phyloP scores from a whole-genome alignment of 2,797 vertebrate genomes.

The Alcedo atthis region DNA sequence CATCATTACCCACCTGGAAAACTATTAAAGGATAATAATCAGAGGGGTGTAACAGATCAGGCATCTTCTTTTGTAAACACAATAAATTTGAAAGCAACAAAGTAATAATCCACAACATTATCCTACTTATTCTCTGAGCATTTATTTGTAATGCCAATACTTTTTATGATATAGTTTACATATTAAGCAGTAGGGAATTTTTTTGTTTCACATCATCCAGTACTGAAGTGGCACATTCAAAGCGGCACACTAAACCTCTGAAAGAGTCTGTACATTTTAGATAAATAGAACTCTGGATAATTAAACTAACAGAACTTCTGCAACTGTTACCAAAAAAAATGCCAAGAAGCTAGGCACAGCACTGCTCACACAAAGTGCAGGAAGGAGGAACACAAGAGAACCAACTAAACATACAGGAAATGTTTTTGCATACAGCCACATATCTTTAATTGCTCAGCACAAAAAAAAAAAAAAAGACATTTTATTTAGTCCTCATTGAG shows the following conservation, averaged over 20 bases:
- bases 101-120: conserved; percentile 20
- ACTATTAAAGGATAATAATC: too few relatives aligned
- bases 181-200: conserved; percentile 79
- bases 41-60: too few relatives aligned
- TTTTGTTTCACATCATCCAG: conserved; percentile 76
- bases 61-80: not conserved
- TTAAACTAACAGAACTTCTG: conserved; percentile 75
- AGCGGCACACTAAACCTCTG: conserved; percentile 77
- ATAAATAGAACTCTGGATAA: conserved; percentile 83
- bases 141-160: conserved; percentile 83
- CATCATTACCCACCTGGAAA: too few relatives aligned
- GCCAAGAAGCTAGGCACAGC: conserved; percentile 82
- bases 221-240: conserved; percentile 77
- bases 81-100: not conserved
- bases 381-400: conserved; percentile 48
- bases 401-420: conserved; percentile 39
- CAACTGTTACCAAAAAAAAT: conserved; percentile 87
- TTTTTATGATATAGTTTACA: conserved; percentile 77
- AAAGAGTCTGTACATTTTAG: conserved; percentile 79
- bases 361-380: conserved; percentile 86
- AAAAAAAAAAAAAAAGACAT: conserved; percentile 76
- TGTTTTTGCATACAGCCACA: conserved; percentile 73
- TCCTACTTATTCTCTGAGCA: conserved; percentile 70
- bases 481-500: conserved; percentile 94
- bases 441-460: conserved; percentile 77